phyloP scores from a whole-genome alignment of 2,888 invertebrate species.

The Agrotis exclamationis region DNA sequence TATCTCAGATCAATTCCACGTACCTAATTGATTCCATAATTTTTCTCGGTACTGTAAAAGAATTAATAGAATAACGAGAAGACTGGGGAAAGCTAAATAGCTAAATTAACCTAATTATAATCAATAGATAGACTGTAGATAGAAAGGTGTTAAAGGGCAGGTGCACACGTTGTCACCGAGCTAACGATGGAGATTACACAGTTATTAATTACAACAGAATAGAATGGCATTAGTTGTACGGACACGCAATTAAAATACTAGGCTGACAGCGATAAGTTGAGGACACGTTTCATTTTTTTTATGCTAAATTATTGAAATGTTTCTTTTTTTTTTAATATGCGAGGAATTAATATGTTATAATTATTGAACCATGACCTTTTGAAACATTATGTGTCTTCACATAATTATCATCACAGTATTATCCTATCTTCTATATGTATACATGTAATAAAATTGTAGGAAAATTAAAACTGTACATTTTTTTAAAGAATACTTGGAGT shows the following conservation, averaged over 20 bases:
- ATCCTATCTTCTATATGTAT: too few relatives aligned
- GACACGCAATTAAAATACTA: constrained; percentile 57
- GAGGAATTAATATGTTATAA: too few relatives aligned
- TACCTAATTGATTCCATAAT: too few relatives aligned
- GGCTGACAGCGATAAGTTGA: constrained; percentile 33
- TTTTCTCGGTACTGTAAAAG: too few relatives aligned
- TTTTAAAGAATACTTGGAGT: too few relatives aligned
- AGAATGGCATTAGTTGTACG: constrained; percentile 43
- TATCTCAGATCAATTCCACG: too few relatives aligned
- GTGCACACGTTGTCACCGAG: constrained; percentile 46
- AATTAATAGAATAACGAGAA: neutral
- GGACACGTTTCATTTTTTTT: constrained; percentile 16
- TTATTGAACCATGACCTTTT: too few relatives aligned
- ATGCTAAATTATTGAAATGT: constrained; percentile 16
- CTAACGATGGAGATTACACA: constrained; percentile 41
- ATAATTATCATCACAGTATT: too few relatives aligned
- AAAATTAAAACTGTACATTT: too few relatives aligned
- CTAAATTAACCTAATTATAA: constrained; percentile 24
- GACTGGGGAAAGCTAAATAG: constrained; percentile 17
- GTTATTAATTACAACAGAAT: constrained; percentile 60
- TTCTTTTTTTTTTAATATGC: neutral
- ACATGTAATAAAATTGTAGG: too few relatives aligned
- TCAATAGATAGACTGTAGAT: constrained; percentile 35
- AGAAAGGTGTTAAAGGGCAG: constrained; percentile 48
- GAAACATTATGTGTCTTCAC: too few relatives aligned